These are phyloP conservation scores for Notechis scutatus DNA, from an alignment of 2,113 vertebrate genomes.

Conservation along the genomic window DNA sequence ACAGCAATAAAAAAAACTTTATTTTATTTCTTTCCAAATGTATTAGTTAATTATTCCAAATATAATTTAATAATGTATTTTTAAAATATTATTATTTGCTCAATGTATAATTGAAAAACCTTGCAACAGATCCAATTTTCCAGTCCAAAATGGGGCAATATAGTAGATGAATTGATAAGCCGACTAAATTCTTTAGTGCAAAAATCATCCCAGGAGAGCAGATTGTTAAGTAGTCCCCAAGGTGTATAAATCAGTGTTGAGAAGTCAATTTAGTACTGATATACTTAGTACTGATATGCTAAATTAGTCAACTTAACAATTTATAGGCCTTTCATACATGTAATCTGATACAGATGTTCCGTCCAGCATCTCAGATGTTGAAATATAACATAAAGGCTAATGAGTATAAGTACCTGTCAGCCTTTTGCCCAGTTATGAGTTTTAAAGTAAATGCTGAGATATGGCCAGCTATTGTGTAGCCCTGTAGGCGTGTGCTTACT, in stretches of 20 bases:
- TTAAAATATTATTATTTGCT: not conserved
- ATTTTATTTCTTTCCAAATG: not conserved
- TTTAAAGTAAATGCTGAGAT: not conserved
- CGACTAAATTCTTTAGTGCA: slow-evolving; percentile 48
- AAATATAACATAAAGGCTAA: not conserved
- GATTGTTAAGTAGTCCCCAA: slow-evolving; percentile 42
- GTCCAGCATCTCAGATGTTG: slow-evolving; percentile 5
- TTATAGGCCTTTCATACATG: slow-evolving; percentile 40
- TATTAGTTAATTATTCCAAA: not conserved
- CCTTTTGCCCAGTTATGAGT: not conserved
- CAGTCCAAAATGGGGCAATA: slow-evolving; percentile 30
- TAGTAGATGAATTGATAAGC: slow-evolving; percentile 38
- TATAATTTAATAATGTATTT: not conserved
- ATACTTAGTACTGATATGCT: slow-evolving; percentile 52
- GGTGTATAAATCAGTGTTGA: slow-evolving; percentile 50
- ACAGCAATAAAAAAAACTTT: not conserved
- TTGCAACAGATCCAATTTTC: slow-evolving; percentile 22
- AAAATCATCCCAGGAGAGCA: slow-evolving; percentile 28
- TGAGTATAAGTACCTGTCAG: not conserved
- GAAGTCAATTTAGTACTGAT: slow-evolving; percentile 30
- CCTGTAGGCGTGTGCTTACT: too few species aligned
- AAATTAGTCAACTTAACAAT: slow-evolving; percentile 44
- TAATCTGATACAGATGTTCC: slow-evolving; percentile 21
- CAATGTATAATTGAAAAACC: slow-evolving; percentile 13
- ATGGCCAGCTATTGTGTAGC: not conserved